These are phyloP conservation scores for Margaritifera margaritifera DNA, from an alignment of 2,888 invertebrate species.

Conservation along the genomic window DNA sequence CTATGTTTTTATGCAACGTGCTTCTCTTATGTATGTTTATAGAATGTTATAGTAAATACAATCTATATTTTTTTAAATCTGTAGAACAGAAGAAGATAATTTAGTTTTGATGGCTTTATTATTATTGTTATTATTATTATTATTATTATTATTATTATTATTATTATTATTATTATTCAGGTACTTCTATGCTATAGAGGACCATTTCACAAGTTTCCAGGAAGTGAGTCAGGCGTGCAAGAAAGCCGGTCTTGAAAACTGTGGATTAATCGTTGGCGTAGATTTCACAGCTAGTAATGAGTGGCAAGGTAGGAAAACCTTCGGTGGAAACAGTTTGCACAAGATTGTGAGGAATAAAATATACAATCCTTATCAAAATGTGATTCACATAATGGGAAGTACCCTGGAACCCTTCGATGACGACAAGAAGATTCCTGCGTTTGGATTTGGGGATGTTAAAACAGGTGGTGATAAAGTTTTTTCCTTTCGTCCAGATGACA, in stretches of 20 bases:
- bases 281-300: constrained; percentile 77
- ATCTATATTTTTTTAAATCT: no score
- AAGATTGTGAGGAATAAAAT: constrained; percentile 65
- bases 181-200: constrained; percentile 63
- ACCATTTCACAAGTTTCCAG: constrained; percentile 70
- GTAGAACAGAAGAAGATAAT: no score
- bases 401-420: constrained; percentile 68
- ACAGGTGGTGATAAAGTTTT: constrained; percentile 67
- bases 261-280: constrained; percentile 75
- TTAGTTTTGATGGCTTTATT: no score
- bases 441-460: constrained; percentile 69
- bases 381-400: constrained; percentile 68
- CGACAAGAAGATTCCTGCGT: constrained; percentile 66
- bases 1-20: no score
- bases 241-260: constrained; percentile 73
- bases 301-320: constrained; percentile 75
- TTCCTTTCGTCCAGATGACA: constrained; percentile 54
- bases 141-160: no score
- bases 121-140: no score
- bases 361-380: constrained; percentile 75
- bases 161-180: no score
- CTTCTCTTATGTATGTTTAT: no score
- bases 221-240: constrained; percentile 72
- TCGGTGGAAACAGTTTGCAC: constrained; percentile 73
- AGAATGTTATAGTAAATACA: no score